Percentiles rank a stretch among this genome's conserved stretches.
Conservation (phyloP, 1,140 invertebrate genomes). For the Drosophila bocki region DNA sequence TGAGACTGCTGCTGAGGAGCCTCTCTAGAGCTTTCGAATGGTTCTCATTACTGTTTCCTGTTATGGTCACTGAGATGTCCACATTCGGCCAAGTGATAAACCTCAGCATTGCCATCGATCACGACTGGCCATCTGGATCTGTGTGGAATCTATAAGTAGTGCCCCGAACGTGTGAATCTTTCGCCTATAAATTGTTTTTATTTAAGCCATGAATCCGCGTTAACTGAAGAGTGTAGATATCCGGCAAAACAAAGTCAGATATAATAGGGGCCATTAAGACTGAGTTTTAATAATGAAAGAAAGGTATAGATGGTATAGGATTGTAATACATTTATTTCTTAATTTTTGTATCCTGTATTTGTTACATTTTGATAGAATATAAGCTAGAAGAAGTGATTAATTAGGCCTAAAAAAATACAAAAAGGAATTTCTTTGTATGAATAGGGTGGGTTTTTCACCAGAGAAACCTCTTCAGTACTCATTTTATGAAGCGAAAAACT, state of each 20-base stretch:
- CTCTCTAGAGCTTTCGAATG: slow-evolving; percentile 45
- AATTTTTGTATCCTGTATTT: too few relatives aligned
- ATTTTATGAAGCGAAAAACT: too few relatives aligned
- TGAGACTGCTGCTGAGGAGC: background rate
- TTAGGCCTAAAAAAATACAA: too few relatives aligned
- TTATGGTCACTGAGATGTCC: slow-evolving; percentile 49
- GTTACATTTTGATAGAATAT: too few relatives aligned
- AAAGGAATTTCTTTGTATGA: too few relatives aligned
- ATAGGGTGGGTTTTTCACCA: too few relatives aligned
- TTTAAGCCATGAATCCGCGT: background rate
- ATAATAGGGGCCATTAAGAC: background rate
- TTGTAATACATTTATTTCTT: too few relatives aligned
- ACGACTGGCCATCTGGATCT: slow-evolving; percentile 27
- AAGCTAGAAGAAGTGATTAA: too few relatives aligned
- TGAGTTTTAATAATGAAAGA: too few relatives aligned
- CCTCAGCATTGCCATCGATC: slow-evolving; percentile 41
- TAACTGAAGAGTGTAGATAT: background rate
- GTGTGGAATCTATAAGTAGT: slow-evolving; percentile 17
- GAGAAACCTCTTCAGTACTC: too few relatives aligned
- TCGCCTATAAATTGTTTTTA: slow-evolving; percentile 1
- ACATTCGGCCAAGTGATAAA: slow-evolving; percentile 46
- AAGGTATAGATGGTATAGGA: too few relatives aligned
- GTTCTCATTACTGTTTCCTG: slow-evolving; percentile 56
- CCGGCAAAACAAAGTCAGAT: slow-evolving; percentile 1
- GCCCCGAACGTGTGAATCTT: slow-evolving; percentile 19